These are phyloP conservation scores for Drosophila bifasciata DNA, from an alignment of 1,140 invertebrate genomes.

Conservation along the genomic window DNA sequence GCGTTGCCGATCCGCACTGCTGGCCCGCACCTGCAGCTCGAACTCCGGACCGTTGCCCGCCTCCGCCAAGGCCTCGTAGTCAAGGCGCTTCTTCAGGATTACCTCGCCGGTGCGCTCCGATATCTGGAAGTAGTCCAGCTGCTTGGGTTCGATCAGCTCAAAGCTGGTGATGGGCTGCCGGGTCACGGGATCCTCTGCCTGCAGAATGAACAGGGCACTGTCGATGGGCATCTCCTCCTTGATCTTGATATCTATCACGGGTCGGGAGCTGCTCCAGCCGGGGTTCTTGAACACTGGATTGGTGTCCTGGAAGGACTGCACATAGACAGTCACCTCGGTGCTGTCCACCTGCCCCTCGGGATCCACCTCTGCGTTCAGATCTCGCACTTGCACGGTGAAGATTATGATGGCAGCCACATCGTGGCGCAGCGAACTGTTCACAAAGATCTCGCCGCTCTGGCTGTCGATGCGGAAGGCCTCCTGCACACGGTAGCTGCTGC, in stretches of 20 bases:
- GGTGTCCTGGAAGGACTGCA: slow-evolving; percentile 91
- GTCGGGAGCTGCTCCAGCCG: slow-evolving; percentile 88
- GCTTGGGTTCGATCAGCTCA: slow-evolving; percentile 84
- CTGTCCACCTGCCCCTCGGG: slow-evolving; percentile 88
- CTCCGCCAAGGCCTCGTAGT: slow-evolving; percentile 88
- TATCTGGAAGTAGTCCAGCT: slow-evolving; percentile 85
- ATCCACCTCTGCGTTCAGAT: slow-evolving; percentile 89
- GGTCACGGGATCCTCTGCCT: slow-evolving; percentile 90
- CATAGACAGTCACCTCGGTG: slow-evolving; percentile 90
- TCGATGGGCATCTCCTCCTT: slow-evolving; percentile 92
- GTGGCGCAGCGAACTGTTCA: slow-evolving; percentile 90
- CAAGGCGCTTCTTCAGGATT: slow-evolving; percentile 88
- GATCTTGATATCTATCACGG: slow-evolving; percentile 88
- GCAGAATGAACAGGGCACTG: slow-evolving; percentile 89
- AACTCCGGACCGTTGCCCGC: slow-evolving; percentile 87
- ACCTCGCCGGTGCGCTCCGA: slow-evolving; percentile 89
- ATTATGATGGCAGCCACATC: slow-evolving; percentile 92
- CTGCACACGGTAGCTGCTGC: slow-evolving; percentile 87
- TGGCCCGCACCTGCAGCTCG: slow-evolving; percentile 89
- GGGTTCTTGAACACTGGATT: slow-evolving; percentile 91
- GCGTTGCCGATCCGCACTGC: slow-evolving; percentile 88
- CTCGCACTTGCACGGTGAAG: slow-evolving; percentile 89
- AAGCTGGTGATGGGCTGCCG: slow-evolving; percentile 87
- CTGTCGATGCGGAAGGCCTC: slow-evolving; percentile 89
- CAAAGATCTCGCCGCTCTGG: slow-evolving; percentile 88